Conservation (phyloP, 2,888 invertebrate species). For the Conchocele bisecta region DNA sequence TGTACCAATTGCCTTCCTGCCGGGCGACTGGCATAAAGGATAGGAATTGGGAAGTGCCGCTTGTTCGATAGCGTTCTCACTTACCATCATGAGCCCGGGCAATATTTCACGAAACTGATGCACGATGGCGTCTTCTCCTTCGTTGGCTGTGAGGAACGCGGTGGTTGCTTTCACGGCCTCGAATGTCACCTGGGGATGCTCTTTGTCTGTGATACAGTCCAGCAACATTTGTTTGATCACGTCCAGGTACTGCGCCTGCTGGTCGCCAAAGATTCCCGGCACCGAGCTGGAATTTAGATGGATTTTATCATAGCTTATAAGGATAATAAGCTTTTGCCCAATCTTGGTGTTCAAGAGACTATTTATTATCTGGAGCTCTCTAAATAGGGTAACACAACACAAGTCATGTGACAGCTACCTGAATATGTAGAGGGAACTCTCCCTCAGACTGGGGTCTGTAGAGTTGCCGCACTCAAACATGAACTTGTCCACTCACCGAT, state of each 20-base stretch:
- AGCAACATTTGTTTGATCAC: slow-evolving; percentile 97
- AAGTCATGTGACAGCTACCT: no score
- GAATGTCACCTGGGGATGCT: slow-evolving; percentile 81
- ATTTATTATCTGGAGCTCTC: no score
- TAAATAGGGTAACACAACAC: no score
- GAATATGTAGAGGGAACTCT: slow-evolving; percentile 97
- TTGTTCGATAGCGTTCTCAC: no score
- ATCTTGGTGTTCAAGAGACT: no score
- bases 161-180: slow-evolving; percentile 85
- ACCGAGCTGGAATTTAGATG: slow-evolving; percentile 90
- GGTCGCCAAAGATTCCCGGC: slow-evolving; percentile 98
- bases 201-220: slow-evolving; percentile 89
- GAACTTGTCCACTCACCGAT: no score
- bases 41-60: no score
- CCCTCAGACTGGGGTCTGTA: slow-evolving; percentile 91
- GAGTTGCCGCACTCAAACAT: slow-evolving; percentile 97
- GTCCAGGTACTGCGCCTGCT: slow-evolving; percentile 94
- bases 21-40: no score
- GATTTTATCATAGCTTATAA: no score
- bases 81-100: slow-evolving; percentile 84
- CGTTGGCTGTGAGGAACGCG: slow-evolving; percentile 94
- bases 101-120: slow-evolving; percentile 94
- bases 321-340: not conserved
- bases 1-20: no score
- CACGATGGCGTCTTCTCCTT: slow-evolving; percentile 94